Evolutionary conservation across 2,797 vertebrate genomes (phyloP), one percentile per base, ranked within the genome.

Genomic region (Acestrorhynchus altus): DNA sequence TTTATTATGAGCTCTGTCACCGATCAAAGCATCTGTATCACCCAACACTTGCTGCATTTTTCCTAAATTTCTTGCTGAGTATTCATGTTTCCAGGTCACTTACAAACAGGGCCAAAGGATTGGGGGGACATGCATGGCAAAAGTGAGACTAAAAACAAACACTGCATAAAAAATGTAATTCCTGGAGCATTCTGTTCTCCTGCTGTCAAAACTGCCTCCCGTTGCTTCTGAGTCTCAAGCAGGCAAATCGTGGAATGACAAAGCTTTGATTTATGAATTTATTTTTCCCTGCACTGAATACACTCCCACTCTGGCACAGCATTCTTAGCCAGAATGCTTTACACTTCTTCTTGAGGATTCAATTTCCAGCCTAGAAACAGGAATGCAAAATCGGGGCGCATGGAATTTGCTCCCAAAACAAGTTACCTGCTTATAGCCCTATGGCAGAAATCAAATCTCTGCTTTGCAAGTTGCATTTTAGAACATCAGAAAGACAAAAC

Each of bases 221-320:
- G 35, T 15, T 51, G 75, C 57, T 57, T 67, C 52, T 59, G 59
- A 74, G 74, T 80, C 61, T 71, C 26, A 64, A 69, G 64, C 81
- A 76, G 44, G 22, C 67, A 64, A 74, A 72, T 78, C 39, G 40
- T 73, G 40, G 52, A 72, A 65, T 26, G 64, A 78, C 56, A 65
- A 80, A 73, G 31, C 72, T 73, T 15, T 7, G 46, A 72, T 83
- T 81, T 80, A 80, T 81, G 77, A 61, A 76, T 83, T 75, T 74
- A n/a, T 70, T 56, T 46, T 69, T 28, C 52, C 59, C 26, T 26
- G 54, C 31, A 26, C 39, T 35, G 60, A 79, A 70, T 57, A 69
- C 35, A 65, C 65, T 46, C n/a, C 49, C 65, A 57, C 35, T 26
- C 28, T 16, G 22, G 9, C 42, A 47, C 35, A 13, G 65, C 13